Evolutionary conservation across 2,797 vertebrate species (phyloP), one percentile per base, ranked within the genome.

Genomic region (Pitangus sulphuratus): DNA sequence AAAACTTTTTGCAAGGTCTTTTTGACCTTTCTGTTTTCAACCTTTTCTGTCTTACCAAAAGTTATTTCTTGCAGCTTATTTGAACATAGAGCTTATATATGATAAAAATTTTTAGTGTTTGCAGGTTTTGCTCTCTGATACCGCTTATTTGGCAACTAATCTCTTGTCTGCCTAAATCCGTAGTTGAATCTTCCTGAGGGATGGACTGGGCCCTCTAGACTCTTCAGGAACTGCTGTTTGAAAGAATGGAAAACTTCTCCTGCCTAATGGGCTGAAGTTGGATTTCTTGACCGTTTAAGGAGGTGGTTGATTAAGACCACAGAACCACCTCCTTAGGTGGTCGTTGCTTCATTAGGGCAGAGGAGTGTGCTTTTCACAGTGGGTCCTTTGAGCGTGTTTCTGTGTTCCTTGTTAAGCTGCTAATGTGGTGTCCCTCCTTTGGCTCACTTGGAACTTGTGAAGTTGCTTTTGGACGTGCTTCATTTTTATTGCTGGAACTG

Each of bases 381-480:
- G 95, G 87, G 65, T 87, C 93, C 94, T 98, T 98, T 97, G 94
- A 97, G 94, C 58, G 30, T 93, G 84, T 84, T 97, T 94, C 97
- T 97, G 95, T 97, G 93, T 97, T 97, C 96, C 97, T 98, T 97
- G 95, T 96, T 96, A 95, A 96, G 96, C 68, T 96, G 94, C 97
- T 97, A 93, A 97, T 98, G 97, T 98, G 97, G 96, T 98, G 97
- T 97, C 95, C 96, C 95, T 98, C 94, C 95, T 98, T 97, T 97
- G 97, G 96, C 97, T 98, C 95, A 91, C 96, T 98, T 98, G 98
- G 97, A 98, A 98, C 94, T 96, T 82, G 12, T 7, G 5, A 96
- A 97, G 98, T 98, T 98, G 98, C 97, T 98, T 95, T 98, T 98
- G 98, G 97, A 97, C 90, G 65, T 91, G 90, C 94, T 88, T 97